phyloP scores from a whole-genome alignment of 2,888 invertebrate genomes.

The Polietes domitor region DNA sequence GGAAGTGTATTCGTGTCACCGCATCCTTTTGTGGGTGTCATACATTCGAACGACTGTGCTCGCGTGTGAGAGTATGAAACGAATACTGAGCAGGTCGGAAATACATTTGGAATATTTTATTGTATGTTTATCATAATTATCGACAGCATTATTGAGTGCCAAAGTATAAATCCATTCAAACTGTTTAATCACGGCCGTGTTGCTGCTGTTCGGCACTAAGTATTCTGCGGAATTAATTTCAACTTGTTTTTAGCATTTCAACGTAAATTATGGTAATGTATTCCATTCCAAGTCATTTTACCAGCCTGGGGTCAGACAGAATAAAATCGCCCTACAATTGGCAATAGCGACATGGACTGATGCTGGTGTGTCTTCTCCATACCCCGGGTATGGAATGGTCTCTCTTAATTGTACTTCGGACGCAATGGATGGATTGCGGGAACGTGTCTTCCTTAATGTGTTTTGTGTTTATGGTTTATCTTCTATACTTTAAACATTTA shows the following conservation, averaged over 20 bases:
- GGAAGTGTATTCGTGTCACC: too few relatives aligned
- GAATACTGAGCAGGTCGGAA: too few relatives aligned
- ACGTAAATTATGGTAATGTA: neutral
- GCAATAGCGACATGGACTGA: too few relatives aligned
- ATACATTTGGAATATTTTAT: conserved; percentile 16
- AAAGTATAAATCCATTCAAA: conserved; percentile 59
- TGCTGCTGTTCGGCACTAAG: neutral
- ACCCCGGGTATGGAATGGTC: too few relatives aligned
- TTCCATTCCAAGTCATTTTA: neutral
- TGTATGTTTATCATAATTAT: conserved; percentile 58
- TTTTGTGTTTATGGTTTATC: neutral
- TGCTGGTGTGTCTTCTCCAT: too few relatives aligned
- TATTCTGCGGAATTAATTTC: neutral
- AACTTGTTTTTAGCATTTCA: neutral
- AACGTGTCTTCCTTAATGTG: neutral
- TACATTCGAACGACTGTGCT: too few relatives aligned
- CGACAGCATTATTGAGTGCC: conserved; percentile 62
- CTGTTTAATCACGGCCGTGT: conserved; percentile 51
- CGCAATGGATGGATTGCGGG: too few relatives aligned
- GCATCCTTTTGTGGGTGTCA: too few relatives aligned
- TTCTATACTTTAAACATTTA: conserved; percentile 22
- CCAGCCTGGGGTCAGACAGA: neutral
- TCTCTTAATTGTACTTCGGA: too few relatives aligned
- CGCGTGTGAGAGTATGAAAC: too few relatives aligned
- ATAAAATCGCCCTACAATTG: too few relatives aligned